phyloP scores from a whole-genome alignment of 2,888 invertebrate species.

The Meganola albula region DNA sequence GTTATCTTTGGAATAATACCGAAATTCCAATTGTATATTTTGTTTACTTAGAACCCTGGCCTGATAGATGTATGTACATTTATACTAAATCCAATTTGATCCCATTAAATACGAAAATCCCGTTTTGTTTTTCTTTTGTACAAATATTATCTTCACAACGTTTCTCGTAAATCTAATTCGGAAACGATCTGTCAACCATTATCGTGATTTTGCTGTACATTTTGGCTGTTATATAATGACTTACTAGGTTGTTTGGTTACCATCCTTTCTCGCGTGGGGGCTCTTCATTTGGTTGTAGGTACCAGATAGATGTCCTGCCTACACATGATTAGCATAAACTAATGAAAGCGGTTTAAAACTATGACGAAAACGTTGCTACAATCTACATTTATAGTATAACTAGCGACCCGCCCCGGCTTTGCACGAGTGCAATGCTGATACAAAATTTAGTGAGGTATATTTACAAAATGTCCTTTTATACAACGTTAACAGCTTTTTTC shows the following conservation, averaged over 20 bases:
- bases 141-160: slow-evolving; percentile 18
- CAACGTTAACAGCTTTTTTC: too few species aligned
- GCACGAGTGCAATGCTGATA: too few species aligned
- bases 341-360: too few species aligned
- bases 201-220: slow-evolving; percentile 16
- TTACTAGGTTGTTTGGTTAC: neutral
- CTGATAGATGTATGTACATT: slow-evolving; percentile 6
- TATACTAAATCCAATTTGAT: slow-evolving; percentile 14
- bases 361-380: too few species aligned
- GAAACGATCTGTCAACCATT: slow-evolving; percentile 29
- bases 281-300: too few species aligned
- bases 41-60: slow-evolving; percentile 7
- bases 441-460: too few species aligned
- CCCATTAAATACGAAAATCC: slow-evolving; percentile 3
- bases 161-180: slow-evolving; percentile 37
- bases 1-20: neutral
- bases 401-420: too few species aligned
- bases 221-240: neutral
- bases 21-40: slow-evolving; percentile 8
- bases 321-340: too few species aligned
- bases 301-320: too few species aligned
- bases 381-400: too few species aligned
- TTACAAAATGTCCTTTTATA: too few species aligned
- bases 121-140: slow-evolving; percentile 18
- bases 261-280: too few species aligned